Base-by-base conservation (phyloP, 2,888 invertebrate genomes). In the Iselma pallidipennis region DNA sequence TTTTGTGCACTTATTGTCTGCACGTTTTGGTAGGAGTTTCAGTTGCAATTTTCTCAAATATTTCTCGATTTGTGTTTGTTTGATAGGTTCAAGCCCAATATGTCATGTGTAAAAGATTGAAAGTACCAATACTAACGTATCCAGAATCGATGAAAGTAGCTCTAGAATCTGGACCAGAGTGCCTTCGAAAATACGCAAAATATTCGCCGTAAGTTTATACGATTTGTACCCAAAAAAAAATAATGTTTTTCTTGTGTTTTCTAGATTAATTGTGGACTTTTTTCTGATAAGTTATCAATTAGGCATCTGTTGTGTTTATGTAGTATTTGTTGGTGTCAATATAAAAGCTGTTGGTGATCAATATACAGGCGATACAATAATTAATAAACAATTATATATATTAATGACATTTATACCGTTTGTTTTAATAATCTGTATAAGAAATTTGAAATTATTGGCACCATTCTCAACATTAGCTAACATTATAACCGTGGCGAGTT, bases 391-490 rank as follows among this genome's bases (percentile, higher is more conserved):
- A 23, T 59, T 71, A 26, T 81, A 80, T 69, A 80, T 80, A 61
- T 61, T 80, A 31, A 76, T 74, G 16, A 69, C 83, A 5, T 74
- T 85, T 49, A 48, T 85, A 31, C 92, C 92, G 0, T 83, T 94
- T 71, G 86, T 94, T 54, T 81, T 92, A 4, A 89, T 94, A 74
- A 93, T 93, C 81, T 93, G 90, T 85, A 88, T 94, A 66, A 85
- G 91, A 57, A 94, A 95, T 77, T 84, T 97, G 21, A 95, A 95
- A 79, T 88, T 90, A 65, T 82, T 98, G 72, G 94, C 96, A 0
- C 95, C 95, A 0, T 92, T 95, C 77, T 96, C 97, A 0, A 90
- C 93, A 7, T 82, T 95, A 48, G 97, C 97, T 28, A 97, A 97
- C 76, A 83, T 88, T 2, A 87, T 96, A 9, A 96, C 95, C 5